Conservation (phyloP, 2,888 invertebrate species). For the Plagodis pulveraria region DNA sequence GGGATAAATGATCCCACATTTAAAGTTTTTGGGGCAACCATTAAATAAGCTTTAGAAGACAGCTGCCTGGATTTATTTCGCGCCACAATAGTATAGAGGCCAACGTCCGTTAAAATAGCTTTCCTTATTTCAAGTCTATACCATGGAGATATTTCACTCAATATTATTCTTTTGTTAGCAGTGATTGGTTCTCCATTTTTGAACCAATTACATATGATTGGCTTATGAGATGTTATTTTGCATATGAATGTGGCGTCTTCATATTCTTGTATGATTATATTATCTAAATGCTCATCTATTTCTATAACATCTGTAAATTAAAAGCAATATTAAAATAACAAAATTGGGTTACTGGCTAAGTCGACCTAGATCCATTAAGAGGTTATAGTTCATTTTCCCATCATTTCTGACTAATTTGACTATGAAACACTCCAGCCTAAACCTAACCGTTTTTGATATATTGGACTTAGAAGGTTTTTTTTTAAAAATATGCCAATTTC, state of each 20-base stretch:
- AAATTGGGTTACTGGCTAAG: background rate
- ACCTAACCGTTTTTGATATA: too few relatives aligned
- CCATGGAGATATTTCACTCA: too few relatives aligned
- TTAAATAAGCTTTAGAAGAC: constrained; percentile 41
- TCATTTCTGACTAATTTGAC: too few relatives aligned
- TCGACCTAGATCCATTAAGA: too few relatives aligned
- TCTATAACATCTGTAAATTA: constrained; percentile 21
- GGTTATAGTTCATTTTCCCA: too few relatives aligned
- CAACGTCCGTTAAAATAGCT: constrained; percentile 39
- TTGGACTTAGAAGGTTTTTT: too few relatives aligned
- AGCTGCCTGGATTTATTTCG: constrained; percentile 23
- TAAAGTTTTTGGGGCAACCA: constrained; percentile 30
- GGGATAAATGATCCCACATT: constrained; percentile 17
- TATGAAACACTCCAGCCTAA: too few relatives aligned
- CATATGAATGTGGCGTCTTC: constrained; percentile 41
- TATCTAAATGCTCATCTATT: constrained; percentile 40
- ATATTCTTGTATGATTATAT: constrained; percentile 38
- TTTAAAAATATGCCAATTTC: too few relatives aligned
- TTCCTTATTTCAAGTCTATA: constrained; percentile 40
- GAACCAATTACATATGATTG: constrained; percentile 38
- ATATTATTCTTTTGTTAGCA: too few relatives aligned
- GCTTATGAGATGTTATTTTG: constrained; percentile 30
- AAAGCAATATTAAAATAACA: background rate
- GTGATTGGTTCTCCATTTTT: constrained; percentile 42
- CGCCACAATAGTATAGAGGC: constrained; percentile 42